Evolutionary conservation across 2,888 invertebrate species (phyloP), one percentile per base, ranked within the genome.

Genomic region (Amphimallon solstitiale): DNA sequence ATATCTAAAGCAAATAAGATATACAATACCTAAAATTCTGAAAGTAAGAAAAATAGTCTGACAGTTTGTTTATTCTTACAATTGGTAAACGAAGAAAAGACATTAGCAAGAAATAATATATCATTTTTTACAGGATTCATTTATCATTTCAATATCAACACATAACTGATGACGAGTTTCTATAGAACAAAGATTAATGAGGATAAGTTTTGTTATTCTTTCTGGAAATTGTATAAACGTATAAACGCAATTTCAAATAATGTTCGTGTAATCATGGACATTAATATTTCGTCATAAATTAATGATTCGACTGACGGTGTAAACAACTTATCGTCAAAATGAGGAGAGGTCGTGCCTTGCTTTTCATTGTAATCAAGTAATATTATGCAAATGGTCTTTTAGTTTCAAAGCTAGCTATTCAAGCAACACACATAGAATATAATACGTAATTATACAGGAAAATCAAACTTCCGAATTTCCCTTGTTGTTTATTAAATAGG

Each of bases 151-250:
- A 23, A 12, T 3, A 19, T 23, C 48, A 14, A n/a, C 10, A 15
- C 29, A 6, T 5, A 12, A 40, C 29, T 2, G 5, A 14, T 48
- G 23, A 48, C 23, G 29, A 35, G 34, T 51, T 35, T 52, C 17
- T 38, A 52, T 52, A 19, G n/a, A 37, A 21, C 19, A 21, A 19
- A 38, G 21, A 38, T 54, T 38, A 38, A 54, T 54, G 14, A 54
- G 21, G 38, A 6, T 38, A 38, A 15, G 10, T 12, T 21, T 48
- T 2, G 2, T 48, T 12, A 23, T 43, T 17, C 40, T 43, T 43
- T 43, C 37, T 43, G 7, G 3, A 14, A 15, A 15, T 14, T 43
- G 14, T 14, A 43, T 14, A n/a, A n/a, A n/a, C n/a, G n/a, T n/a
- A n/a, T n/a, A n/a, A 37, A 37, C 2, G 5, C 10, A 4, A 4